Base-by-base conservation (phyloP, 2,888 invertebrate genomes). In the Liopterus haemorrhoidalis region DNA sequence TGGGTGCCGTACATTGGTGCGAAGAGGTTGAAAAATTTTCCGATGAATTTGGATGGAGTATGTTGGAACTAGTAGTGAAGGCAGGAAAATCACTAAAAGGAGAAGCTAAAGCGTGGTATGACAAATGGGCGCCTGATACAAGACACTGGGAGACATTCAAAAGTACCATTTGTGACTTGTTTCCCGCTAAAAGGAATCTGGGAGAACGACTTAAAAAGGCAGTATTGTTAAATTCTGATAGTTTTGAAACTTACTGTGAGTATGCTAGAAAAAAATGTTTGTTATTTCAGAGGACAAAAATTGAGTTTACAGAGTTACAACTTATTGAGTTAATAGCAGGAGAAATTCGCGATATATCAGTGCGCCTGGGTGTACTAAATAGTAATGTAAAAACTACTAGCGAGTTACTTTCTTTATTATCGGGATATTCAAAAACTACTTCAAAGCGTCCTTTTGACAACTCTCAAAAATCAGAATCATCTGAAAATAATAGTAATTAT, bases 21-120 rank as follows among this genome's bases (percentile, higher is more conserved):
- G 14, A 30, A 11, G 50, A 46, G 22, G 45, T 50, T 2, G 46
- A 46, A 12, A 37, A 50, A 16, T 43, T 41, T 18, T 38, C 15
- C 6, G 18, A 25, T 1, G 18, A 46, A 14, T 49, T 50, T 15
- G 11, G 9, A 4, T 50, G 48, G 45, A 18, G 36, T 14, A 32
- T 5, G 5, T 5, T 32, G 8, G 38, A 38, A 38, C 5, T 14
- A 9, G 38, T 38, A 6, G 38, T 32, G 9, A 31, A 14, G 14
- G 28, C 38, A 8, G 38, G 38, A 32, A 16, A 8, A 33, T 38
- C 6, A 21, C 22, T 44, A 20, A 16, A n/a, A 18, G 44, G 44
- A 5, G 22, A 21, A 14, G 44, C 44, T 8, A 28, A 20, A 15
- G 21, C 16, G 8, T 44, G 44, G 44, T 41, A 16, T 14, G 14